Evolutionary conservation across 2,113 vertebrate species (phyloP).

Genomic region (Platichthys stellatus): DNA sequence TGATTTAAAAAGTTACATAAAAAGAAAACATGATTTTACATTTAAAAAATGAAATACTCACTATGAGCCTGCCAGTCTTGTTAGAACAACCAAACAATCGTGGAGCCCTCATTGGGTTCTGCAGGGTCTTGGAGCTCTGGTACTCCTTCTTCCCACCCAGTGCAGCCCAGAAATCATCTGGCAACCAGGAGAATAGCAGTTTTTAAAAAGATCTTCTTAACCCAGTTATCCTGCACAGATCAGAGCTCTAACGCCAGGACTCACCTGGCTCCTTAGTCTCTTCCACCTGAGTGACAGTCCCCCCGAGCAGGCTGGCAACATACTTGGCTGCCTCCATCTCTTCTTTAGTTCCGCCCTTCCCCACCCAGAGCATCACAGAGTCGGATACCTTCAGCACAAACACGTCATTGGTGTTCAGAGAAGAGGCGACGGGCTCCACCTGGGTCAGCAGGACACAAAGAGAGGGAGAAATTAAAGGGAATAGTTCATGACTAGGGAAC

Average conservation of each 20-base stretch:
- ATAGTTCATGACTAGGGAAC: neutral
- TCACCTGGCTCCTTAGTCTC: conserved; percentile 80
- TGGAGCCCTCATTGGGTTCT: conserved; percentile 55
- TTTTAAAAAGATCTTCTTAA: conserved; percentile 5
- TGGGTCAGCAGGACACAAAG: conserved; percentile 34
- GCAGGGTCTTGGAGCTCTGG: conserved; percentile 77
- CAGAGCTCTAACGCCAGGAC: neutral
- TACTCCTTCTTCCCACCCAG: conserved; percentile 81
- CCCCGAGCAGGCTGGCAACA: conserved; percentile 72
- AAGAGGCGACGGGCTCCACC: conserved; percentile 73
- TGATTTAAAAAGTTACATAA: no score
- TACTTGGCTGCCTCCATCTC: conserved; percentile 72
- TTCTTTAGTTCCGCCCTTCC: conserved; percentile 68
- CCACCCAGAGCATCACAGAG: conserved; percentile 72
- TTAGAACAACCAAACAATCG: conserved; percentile 83
- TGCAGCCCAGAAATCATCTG: conserved; percentile 78
- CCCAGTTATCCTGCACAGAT: neutral
- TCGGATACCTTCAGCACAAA: conserved; percentile 79
- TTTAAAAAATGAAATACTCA: conserved; percentile 54
- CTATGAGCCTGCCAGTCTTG: conserved; percentile 80
- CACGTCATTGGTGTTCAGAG: conserved; percentile 81
- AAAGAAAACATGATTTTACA: no score
- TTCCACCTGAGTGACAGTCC: conserved; percentile 56
- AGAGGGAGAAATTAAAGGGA: neutral
- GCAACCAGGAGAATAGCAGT: neutral